Evolutionary conservation across 2,797 vertebrate genomes (phyloP).

Genomic region (Poecilia velifera): DNA sequence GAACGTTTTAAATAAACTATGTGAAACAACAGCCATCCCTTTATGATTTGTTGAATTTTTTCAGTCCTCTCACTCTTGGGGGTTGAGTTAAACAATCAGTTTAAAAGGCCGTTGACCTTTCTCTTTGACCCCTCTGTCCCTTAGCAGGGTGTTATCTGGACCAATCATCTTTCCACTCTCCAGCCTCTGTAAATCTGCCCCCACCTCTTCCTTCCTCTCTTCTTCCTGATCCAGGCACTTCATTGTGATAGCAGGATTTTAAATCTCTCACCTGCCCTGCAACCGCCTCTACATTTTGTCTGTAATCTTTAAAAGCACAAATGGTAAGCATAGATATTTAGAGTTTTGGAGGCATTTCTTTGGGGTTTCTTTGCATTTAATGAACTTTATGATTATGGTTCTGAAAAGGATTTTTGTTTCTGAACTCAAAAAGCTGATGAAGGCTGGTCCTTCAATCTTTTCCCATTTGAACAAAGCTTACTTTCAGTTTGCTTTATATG

Average conservation of each 20-base stretch:
- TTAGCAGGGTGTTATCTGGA: neutral
- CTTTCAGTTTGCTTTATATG: neutral
- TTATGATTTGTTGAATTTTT: neutral
- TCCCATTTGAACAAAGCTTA: neutral
- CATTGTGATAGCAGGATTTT: neutral
- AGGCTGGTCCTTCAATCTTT: neutral
- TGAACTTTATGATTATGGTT: neutral
- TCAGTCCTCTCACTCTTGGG: neutral
- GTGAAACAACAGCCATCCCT: neutral
- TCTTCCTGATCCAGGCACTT: neutral
- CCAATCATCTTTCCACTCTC: neutral
- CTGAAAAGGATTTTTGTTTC: neutral
- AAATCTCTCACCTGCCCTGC: neutral
- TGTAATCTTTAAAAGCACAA: neutral
- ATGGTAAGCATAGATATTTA: neutral
- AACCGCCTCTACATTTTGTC: neutral
- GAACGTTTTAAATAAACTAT: neutral
- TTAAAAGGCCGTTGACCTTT: neutral
- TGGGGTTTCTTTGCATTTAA: neutral
- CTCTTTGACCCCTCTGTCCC: neutral
- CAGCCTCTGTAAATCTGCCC: neutral
- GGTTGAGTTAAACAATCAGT: neutral
- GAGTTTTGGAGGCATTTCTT: neutral
- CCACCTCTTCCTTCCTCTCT: neutral
- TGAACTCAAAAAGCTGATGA: neutral